phyloP scores from a whole-genome alignment of 2,888 invertebrate species.

The Drosophila flavopinicola region DNA sequence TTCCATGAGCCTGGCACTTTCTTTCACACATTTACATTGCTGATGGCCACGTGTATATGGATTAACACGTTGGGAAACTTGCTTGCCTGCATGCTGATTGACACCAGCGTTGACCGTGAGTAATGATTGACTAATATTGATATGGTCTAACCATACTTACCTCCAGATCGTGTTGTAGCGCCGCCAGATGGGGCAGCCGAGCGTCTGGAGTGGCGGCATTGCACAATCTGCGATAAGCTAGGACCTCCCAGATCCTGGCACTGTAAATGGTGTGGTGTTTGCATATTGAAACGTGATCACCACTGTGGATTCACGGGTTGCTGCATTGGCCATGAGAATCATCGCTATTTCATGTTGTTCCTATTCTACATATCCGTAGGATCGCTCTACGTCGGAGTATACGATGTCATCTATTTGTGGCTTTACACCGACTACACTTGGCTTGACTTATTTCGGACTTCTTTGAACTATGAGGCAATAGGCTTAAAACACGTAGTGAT shows the following conservation, averaged over 20 bases:
- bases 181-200: background rate
- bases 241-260: slow-evolving; percentile 95
- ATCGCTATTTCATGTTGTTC: slow-evolving; percentile 93
- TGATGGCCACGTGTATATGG: slow-evolving; percentile 88
- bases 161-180: background rate
- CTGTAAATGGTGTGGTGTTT: slow-evolving; percentile 92
- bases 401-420: slow-evolving; percentile 87
- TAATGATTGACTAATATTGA: slow-evolving; percentile 1
- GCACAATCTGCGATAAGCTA: slow-evolving; percentile 87
- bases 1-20: slow-evolving; percentile 86
- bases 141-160: background rate
- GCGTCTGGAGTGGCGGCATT: slow-evolving; percentile 14
- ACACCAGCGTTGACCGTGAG: slow-evolving; percentile 89
- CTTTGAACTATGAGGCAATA: no score
- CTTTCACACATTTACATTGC: slow-evolving; percentile 86
- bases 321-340: slow-evolving; percentile 94
- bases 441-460: no score
- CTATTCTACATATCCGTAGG: slow-evolving; percentile 90
- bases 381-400: slow-evolving; percentile 88
- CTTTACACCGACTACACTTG: slow-evolving; percentile 84
- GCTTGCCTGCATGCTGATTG: slow-evolving; percentile 89
- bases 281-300: slow-evolving; percentile 93
- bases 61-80: slow-evolving; percentile 91
- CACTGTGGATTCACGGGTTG: slow-evolving; percentile 94
- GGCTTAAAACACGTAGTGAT: no score